Base-by-base conservation (phyloP, 1,140 invertebrate genomes). In the Drosophila watanabei region DNA sequence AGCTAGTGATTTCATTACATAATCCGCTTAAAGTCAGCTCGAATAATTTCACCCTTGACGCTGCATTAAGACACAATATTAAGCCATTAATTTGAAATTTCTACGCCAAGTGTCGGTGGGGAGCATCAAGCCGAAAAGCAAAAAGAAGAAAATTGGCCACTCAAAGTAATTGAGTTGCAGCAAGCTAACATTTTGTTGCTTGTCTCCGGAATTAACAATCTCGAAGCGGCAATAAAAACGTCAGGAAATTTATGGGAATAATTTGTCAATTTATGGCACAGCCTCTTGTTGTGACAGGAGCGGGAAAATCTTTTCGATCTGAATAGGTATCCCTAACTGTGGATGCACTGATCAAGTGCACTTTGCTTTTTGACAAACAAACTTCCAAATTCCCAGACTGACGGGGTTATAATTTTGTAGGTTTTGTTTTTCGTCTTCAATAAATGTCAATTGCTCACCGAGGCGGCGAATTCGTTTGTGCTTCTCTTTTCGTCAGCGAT, bases 381-480 rank as follows among this genome's bases (percentile, higher is more conserved):
- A 41, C 35, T 49, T 16, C 46, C 24, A 24, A 24, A 28, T 51
- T 49, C 35, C 33, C 65, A 52, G 66, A 37, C 28, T 24, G 20
- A 13, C 5, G 32, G 4, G 20, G 14, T 13, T 77, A 59, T 59
- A 18, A 35, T 54, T 35, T 43, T 65, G 35, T 28, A 57, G 33
- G 39, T 54, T 48, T 48, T 65, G 18, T 54, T 45, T 30, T 6
- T 58, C 41, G 80, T 73, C 49, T 69, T 86, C 86, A 89, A 89
- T 91, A 89, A 89, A 89, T 89, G 87, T 91, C 87, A 89, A 89
- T 91, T 86, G 70, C 56, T 49, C 45, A 46, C 66, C 24, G 66
- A 79, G 52, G 54, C 70, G 66, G 70, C 39, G 54, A 59, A 48
- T 66, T 82, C 32, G 52, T 62, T 77, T 61, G 37, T 65, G 48